Conservation (phyloP, 2,888 invertebrate species). For the Mimumesa dahlbomi region DNA sequence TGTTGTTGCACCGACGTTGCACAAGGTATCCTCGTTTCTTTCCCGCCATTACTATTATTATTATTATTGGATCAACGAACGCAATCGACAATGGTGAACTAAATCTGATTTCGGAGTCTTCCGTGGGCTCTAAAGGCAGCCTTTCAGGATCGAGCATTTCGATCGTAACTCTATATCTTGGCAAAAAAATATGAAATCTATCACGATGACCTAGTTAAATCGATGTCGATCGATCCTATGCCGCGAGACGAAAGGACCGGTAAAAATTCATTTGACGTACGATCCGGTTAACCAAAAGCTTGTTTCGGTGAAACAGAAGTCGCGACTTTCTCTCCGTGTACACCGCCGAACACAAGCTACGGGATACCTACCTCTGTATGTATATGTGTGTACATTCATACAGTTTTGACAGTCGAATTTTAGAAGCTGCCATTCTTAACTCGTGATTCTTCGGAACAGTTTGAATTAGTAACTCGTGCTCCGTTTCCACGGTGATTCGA, state of each 20-base stretch:
- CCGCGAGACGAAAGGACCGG: background rate
- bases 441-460: too few relatives aligned
- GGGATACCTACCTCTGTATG: too few relatives aligned
- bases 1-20: background rate
- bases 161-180: background rate
- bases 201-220: background rate
- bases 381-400: too few relatives aligned
- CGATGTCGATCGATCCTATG: too few relatives aligned
- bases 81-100: background rate
- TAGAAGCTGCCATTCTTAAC: too few relatives aligned
- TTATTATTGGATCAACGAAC: background rate
- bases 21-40: too few relatives aligned
- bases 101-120: background rate
- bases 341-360: too few relatives aligned
- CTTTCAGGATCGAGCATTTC: background rate
- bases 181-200: background rate
- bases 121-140: background rate
- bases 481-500: background rate
- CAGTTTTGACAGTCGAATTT: too few relatives aligned
- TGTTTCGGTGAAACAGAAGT: background rate
- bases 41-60: background rate
- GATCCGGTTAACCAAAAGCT: background rate
- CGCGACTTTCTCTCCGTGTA: constrained; percentile 27
- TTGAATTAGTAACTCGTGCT: constrained; percentile 4
- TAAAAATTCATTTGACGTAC: background rate